Base-by-base conservation (phyloP, 2,113 vertebrate genomes). In the Gymnogyps californianus region DNA sequence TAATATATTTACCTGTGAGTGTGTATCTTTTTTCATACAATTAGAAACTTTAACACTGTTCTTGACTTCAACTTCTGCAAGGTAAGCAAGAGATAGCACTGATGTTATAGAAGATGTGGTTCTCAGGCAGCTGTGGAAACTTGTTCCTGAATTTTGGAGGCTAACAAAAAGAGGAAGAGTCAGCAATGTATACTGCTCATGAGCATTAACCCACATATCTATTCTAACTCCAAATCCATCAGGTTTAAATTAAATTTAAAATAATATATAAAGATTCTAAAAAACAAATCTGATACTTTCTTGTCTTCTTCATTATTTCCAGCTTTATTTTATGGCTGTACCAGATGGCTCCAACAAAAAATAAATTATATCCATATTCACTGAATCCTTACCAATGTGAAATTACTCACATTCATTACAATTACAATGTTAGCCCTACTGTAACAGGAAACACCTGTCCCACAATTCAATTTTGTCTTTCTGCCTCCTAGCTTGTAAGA, bases 401-500 rank as follows among this genome's bases (percentile, higher is more conserved):
- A 94, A 95, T 80, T 52, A 31, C 54, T 97, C 69, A 83, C 36
- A 93, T 96, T 93, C 83, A 66, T 92, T 93, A 87, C 71, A 90
- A 94, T 96, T 94, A 92, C 42, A 90, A 32, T 34, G 65, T 58
- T 93, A 87, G 16, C 51, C 55, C 58, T 93, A 61, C 46, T 91
- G 71, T 71, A 96, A 74, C 61, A 94, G 54, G 62, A 89, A 96
- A 84, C 69, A 91, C 75, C 64, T 95, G 65, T 80, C 42, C 51
- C 71, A 51, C 34, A 87, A 80, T 75, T 87, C 13, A 70, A 96
- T 94, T 92, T 87, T 90, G 32, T 93, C 83, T 90, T 93, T 86
- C 71, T 88, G 36, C 46, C 36, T 96, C 57, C 51, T 86, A 49
- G n/a, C 29, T 94, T 93, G 59, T 22, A 83, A 85, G 51, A 61